Evolutionary conservation across 2,888 invertebrate genomes (phyloP).

Genomic region (Therioaphis trifolii): DNA sequence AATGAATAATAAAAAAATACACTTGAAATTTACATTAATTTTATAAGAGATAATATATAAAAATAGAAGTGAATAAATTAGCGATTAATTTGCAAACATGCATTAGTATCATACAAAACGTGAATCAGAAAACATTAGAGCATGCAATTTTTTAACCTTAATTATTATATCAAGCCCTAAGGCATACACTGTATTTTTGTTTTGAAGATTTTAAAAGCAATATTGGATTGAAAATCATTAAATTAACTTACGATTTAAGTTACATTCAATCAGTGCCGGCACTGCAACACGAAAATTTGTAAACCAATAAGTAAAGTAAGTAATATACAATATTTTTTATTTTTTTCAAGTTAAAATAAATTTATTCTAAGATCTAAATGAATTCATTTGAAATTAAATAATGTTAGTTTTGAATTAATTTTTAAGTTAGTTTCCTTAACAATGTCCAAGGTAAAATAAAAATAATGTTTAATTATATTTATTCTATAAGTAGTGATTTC

Average conservation of each 20-base stretch:
- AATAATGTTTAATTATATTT: too few species aligned
- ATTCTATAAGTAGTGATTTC: too few species aligned
- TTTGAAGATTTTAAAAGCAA: not conserved
- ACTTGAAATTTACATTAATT: conserved; percentile 24
- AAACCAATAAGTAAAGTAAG: conserved; percentile 3
- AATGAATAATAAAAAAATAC: conserved; percentile 28
- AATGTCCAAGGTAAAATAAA: too few species aligned
- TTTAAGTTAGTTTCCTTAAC: too few species aligned
- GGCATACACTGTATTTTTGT: not conserved
- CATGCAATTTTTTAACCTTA: conserved; percentile 1
- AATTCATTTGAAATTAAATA: too few species aligned
- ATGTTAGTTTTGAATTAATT: too few species aligned
- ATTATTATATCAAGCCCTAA: not conserved
- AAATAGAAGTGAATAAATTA: conserved; percentile 29
- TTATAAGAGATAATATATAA: conserved; percentile 16
- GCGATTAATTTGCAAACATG: not conserved
- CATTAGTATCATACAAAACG: conserved; percentile 3
- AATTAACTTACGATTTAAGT: not conserved
- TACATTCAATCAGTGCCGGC: not conserved
- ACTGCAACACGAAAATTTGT: not conserved
- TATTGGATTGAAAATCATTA: not conserved
- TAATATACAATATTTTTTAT: not conserved
- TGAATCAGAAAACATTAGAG: conserved; percentile 31
- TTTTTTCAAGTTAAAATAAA: too few species aligned
- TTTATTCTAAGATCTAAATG: too few species aligned